Conservation (phyloP, 2,113 vertebrate genomes). For the Lipophrys pholis region DNA sequence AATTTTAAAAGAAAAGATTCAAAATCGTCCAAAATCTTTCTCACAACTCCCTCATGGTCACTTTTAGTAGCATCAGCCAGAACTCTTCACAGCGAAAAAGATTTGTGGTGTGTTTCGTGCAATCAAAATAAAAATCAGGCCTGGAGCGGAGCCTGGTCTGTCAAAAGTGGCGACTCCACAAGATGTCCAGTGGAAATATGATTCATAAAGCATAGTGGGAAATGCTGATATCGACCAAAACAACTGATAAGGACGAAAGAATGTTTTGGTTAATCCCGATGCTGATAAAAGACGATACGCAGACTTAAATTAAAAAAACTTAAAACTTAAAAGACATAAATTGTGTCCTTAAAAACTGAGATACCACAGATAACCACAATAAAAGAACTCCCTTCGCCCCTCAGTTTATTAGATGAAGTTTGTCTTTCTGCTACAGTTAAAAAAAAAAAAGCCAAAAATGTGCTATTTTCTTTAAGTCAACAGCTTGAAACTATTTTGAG, state of each 20-base stretch:
- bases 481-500: background rate
- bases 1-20: background rate
- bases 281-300: slow-evolving; percentile 2
- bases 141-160: background rate
- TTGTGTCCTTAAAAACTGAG: background rate
- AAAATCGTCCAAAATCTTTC: background rate
- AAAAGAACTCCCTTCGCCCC: background rate
- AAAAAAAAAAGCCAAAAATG: background rate
- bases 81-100: background rate
- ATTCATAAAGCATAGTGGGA: slow-evolving; percentile 15
- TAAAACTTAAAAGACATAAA: no score
- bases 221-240: slow-evolving; percentile 50
- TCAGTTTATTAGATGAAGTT: background rate
- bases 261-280: slow-evolving; percentile 41
- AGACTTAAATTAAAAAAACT: no score
- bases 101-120: background rate
- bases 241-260: slow-evolving; percentile 44
- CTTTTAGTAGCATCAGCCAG: background rate
- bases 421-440: background rate
- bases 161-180: slow-evolving; percentile 13
- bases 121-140: background rate
- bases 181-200: slow-evolving; percentile 28
- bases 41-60: background rate
- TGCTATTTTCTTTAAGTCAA: no score
- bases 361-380: background rate